Conservation (phyloP, 2,113 vertebrate genomes). For the Apus apus region DNA sequence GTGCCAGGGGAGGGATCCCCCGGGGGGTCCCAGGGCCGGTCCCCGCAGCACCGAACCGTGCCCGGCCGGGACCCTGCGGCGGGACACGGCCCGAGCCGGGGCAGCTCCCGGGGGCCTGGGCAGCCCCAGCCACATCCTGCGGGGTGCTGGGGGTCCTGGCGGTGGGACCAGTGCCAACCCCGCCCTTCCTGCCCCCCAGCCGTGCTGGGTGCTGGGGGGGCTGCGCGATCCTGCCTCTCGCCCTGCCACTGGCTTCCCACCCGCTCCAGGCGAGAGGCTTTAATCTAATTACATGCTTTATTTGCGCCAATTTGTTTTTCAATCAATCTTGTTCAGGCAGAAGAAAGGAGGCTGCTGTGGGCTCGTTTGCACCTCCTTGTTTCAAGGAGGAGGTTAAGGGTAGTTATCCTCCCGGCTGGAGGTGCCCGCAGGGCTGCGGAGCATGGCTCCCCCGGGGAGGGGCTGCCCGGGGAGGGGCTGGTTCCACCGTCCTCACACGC, state of each 20-base stretch:
- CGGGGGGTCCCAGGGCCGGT: background rate
- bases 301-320: conserved; percentile 98
- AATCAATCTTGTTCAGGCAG: conserved; percentile 89
- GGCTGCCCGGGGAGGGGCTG: accelerated
- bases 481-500: no score
- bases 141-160: background rate
- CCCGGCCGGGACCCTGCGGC: background rate
- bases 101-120: no score
- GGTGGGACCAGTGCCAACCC: no score
- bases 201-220: background rate
- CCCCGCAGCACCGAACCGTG: background rate
- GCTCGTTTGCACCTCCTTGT: conserved; percentile 85
- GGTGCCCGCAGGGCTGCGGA: background rate
- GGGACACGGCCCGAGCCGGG: no score
- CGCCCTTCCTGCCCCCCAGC: background rate
- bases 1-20: no score
- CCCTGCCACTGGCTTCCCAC: conserved; percentile 57
- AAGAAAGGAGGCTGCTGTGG: conserved; percentile 85
- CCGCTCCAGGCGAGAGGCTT: conserved; percentile 79
- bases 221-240: background rate
- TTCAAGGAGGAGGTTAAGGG: conserved; percentile 76
- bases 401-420: conserved; percentile 17
- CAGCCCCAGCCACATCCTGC: background rate
- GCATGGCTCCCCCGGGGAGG: background rate
- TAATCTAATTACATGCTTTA: conserved; percentile 99